Evolutionary conservation across 2,113 vertebrate genomes (phyloP), one percentile per base, ranked within the genome.

Genomic region (Cepphus grylle): DNA sequence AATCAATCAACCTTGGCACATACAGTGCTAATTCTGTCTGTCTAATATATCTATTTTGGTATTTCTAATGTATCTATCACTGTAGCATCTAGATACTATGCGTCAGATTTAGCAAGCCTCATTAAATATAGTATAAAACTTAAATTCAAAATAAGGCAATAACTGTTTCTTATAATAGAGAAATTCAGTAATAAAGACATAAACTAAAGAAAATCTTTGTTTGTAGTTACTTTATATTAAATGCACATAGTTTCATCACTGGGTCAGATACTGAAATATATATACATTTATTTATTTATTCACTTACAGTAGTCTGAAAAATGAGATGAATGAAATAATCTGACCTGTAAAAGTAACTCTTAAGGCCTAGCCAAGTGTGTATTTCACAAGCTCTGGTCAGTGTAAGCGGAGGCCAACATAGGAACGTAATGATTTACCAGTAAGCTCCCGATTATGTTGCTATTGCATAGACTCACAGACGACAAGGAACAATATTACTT

Each of bases 1-100:
- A 95, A 91, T 97, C 94, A 84, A 82, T 97, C 96, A 97, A 49
- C 52, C 86, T 89, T 79, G 94, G 73, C 88, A 96, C 89, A 84
- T 49, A 72, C 53, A 87, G 92, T 84, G 86, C 70, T 96, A 95
- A 94, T 92, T 97, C 88, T 86, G 30, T 91, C 87, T 86, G 49
- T 78, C 76, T 97, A 89, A 93, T 89, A 27, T 72, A 95, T 93
- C 95, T 94, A 72, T 94, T 96, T 94, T 94, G 94, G 77, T 95
- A 84, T 86, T 92, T 81, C 73, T 86, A 91, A 95, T 79, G 89
- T 90, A 88, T 93, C 92, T 86, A 74, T 96, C 86, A 91, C 69
- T 34, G 32, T 34, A 67, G 6, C 63, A n/a, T 71, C 34, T 53
- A 74, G 80, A 66, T 61, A 79, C 43, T n/a, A 40, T 29, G 56